Evolutionary conservation across 1,140 invertebrate genomes (phyloP).

Genomic region (Mizuhopecten yessoensis): DNA sequence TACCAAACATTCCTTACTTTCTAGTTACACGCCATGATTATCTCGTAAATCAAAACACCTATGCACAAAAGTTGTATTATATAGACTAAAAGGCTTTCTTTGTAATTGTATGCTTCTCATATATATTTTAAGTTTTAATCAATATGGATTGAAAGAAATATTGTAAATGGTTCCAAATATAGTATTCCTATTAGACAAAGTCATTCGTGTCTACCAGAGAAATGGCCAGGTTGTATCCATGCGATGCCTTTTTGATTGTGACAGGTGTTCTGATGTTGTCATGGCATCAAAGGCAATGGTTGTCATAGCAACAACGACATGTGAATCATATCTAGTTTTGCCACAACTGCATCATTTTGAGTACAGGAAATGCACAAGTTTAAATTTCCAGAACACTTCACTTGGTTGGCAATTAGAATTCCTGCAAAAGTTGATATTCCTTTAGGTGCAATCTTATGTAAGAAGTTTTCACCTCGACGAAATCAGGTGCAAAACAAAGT

Average conservation of each 20-base stretch:
- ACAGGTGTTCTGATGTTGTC: neutral
- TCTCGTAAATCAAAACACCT: neutral
- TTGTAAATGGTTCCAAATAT: neutral
- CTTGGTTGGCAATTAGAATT: neutral
- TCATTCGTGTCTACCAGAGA: neutral
- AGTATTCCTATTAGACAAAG: neutral
- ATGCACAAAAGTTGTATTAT: neutral
- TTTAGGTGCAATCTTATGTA: neutral
- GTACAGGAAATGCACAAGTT: neutral
- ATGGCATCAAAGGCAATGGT: neutral
- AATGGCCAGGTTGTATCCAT: neutral
- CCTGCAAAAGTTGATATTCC: neutral
- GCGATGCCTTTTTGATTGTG: neutral
- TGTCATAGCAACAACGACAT: neutral
- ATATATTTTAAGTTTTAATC: neutral
- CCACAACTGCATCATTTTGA: neutral
- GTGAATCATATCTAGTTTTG: neutral
- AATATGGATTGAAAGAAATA: neutral
- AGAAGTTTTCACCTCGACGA: constrained; percentile 3
- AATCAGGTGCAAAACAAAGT: constrained; percentile 21
- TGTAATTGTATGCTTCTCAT: neutral
- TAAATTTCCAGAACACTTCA: constrained; percentile 4
- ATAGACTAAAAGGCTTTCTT: neutral
- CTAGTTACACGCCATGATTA: neutral
- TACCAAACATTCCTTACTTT: neutral